Base-by-base conservation (phyloP, 2,113 vertebrate genomes). In the Poeciliopsis turrubarensis region DNA sequence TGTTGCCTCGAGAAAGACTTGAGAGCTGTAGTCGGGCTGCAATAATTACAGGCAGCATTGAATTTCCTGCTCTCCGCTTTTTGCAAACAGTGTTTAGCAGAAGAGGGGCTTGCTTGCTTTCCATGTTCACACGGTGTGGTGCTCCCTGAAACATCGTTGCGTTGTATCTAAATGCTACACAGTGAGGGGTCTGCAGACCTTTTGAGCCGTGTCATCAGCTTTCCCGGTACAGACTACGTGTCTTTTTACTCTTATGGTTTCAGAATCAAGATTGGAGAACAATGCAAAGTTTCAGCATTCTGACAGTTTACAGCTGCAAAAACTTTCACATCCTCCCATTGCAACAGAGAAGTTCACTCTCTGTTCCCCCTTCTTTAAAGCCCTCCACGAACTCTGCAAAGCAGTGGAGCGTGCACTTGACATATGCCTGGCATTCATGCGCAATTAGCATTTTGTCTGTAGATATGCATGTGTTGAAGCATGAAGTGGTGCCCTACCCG, bases 21-120 rank as follows among this genome's bases (percentile, higher is more conserved):
- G 81, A 87, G 84, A 86, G 78, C n/a, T 41, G 67, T 60, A 76
- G 75, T 87, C 75, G 10, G 76, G 70, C 72, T 85, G 77, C 78
- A 86, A 86, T 92, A 84, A 89, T 92, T 92, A 91, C 89, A 91
- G 81, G 82, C 70, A 79, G 76, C 81, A 72, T 85, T 91, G 78
- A 77, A 75, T 91, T 89, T 89, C 83, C 81, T 83, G 71, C 78
- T 82, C 73, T 81, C 60, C 64, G 29, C 73, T 15, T 31, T 73
- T 74, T 84, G 60, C 82, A 89, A 89, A 82, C 66, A 79, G 68
- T 81, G 65, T 89, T 87, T 81, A 81, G 82, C 79, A 65, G n/a
- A 74, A 85, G 72, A 80, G 62, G 73, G 51, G 68, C 67, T 79
- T 70, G 80, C 82, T 82, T 81, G 68, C 80, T 73, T 81, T 72